Percentiles rank a stretch among this genome's conserved stretches.
Conservation (phyloP, 2,113 vertebrate species). For the Bostrychus sinensis region DNA sequence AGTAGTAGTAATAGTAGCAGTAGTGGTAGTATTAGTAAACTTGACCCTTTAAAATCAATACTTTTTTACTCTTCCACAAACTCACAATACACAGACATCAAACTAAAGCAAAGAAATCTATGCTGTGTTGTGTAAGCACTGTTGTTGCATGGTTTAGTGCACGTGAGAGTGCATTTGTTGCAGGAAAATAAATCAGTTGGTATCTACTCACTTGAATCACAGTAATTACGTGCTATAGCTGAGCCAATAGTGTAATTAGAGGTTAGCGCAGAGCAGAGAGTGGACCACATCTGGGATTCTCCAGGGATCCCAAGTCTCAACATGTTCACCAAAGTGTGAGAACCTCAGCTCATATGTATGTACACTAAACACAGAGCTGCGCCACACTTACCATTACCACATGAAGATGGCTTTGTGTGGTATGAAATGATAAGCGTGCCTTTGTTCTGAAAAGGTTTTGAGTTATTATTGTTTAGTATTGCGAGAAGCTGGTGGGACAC, state of each 20-base stretch:
- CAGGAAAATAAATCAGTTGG: slow-evolving; percentile 68
- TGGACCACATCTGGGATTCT: slow-evolving; percentile 78
- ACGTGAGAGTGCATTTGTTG: slow-evolving; percentile 22
- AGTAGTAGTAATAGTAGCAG: too few species aligned
- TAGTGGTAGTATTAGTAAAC: too few species aligned
- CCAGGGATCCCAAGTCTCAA: slow-evolving; percentile 68
- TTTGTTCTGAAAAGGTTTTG: slow-evolving; percentile 1
- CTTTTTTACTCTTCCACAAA: too few species aligned
- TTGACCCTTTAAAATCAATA: too few species aligned
- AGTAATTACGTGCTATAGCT: slow-evolving; percentile 72
- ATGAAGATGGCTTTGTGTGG: slow-evolving; percentile 8
- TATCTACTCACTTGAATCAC: slow-evolving; percentile 56
- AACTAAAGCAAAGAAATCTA: neutral
- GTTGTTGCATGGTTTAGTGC: slow-evolving; percentile 15
- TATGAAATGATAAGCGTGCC: neutral
- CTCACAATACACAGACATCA: too few species aligned
- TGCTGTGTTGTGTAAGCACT: neutral
- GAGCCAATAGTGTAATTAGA: slow-evolving; percentile 78
- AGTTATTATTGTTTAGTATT: neutral
- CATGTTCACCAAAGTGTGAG: slow-evolving; percentile 77
- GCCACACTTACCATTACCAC: slow-evolving; percentile 21
- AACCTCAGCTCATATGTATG: slow-evolving; percentile 64
- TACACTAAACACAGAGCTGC: slow-evolving; percentile 52
- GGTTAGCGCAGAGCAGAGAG: slow-evolving; percentile 67
- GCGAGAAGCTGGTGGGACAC: slow-evolving; percentile 36